Base-by-base conservation (phyloP, 2,888 invertebrate species). In the Panzeria rudis region DNA sequence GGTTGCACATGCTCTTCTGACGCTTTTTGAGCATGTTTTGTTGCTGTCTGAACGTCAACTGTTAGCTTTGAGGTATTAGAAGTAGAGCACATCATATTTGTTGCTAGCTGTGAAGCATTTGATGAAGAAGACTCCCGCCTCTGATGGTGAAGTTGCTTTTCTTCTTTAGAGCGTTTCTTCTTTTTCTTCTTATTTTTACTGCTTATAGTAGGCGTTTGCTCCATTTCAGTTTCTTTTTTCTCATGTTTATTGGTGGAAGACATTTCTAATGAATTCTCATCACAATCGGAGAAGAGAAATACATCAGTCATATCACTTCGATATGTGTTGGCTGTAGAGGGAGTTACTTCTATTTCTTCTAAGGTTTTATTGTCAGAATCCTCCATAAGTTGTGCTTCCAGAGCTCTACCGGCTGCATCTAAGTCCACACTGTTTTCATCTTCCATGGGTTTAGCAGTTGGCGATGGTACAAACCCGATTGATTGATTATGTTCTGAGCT, bases 351-450 rank as follows among this genome's bases (percentile, higher is more conserved):
- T 68, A 91, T 90, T 80, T 91, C 91, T 59, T 93, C 92, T 7
- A 92, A 89, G 87, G 91, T 92, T 87, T 94, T 93, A 86, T 93
- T 92, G 81, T 94, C 94, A 64, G 94, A 94, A 87, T 96, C 95
- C 69, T 95, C 96, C 92, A 96, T 94, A 35, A 97, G 94, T 87
- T 96, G 95, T 3, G 96, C 97, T 93, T 97, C 97, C 64, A 97
- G 94, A 52, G 96, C 96, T 89, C 96, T 95, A 75, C 97, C 96
- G 17, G 96, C 96, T 89, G 96, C 97, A 87, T 95, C 96, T 87
- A 96, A 94, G 89, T 97, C 97, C 78, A 96, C 94, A 89, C 96
- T 96, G 89, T 96, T 96, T 76, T 96, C 96, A 89, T 96, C 96
- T 9, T 91, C 92, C 23, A 90, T 50, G 32, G 90, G 88, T 73